A percentile compares a stretch with the other conserved stretches of the same genome.
These are phyloP conservation scores for Xylophagus ater DNA, from an alignment of 2,888 invertebrate species.

Conservation along the genomic window DNA sequence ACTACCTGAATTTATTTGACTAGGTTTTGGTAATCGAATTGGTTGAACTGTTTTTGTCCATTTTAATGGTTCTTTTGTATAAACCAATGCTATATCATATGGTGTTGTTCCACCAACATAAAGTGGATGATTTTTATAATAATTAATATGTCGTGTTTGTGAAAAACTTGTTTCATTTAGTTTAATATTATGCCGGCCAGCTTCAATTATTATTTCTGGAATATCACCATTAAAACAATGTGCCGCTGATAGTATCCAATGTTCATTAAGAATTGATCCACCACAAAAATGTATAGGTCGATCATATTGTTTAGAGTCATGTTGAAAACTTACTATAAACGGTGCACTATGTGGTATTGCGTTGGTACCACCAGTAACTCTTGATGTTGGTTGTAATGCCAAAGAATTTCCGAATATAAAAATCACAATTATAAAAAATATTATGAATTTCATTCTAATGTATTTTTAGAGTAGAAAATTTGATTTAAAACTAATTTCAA, in stretches of 20 bases:
- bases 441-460: too few relatives aligned
- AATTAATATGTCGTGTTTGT: slow-evolving; percentile 31
- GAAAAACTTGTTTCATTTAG: slow-evolving; percentile 21
- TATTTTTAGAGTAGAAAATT: too few relatives aligned
- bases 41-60: slow-evolving; percentile 30
- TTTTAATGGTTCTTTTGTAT: slow-evolving; percentile 28
- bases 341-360: too few relatives aligned
- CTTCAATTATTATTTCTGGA: slow-evolving; percentile 29
- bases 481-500: too few relatives aligned
- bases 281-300: slow-evolving; percentile 38
- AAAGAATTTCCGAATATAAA: too few relatives aligned
- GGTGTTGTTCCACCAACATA: slow-evolving; percentile 33
- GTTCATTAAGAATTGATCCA: slow-evolving; percentile 32
- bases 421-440: too few relatives aligned
- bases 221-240: slow-evolving; percentile 30
- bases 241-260: slow-evolving; percentile 37
- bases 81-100: slow-evolving; percentile 35
- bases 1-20: slow-evolving; percentile 26
- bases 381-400: too few relatives aligned
- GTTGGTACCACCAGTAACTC: too few relatives aligned
- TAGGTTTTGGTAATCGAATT: slow-evolving; percentile 28
- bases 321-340: too few relatives aligned
- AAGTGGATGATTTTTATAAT: slow-evolving; percentile 30
- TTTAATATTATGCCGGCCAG: slow-evolving; percentile 33
- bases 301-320: too few relatives aligned